Evolutionary conservation across 2,797 vertebrate species (phyloP).

Genomic region (Rhynchonycteris naso): DNA sequence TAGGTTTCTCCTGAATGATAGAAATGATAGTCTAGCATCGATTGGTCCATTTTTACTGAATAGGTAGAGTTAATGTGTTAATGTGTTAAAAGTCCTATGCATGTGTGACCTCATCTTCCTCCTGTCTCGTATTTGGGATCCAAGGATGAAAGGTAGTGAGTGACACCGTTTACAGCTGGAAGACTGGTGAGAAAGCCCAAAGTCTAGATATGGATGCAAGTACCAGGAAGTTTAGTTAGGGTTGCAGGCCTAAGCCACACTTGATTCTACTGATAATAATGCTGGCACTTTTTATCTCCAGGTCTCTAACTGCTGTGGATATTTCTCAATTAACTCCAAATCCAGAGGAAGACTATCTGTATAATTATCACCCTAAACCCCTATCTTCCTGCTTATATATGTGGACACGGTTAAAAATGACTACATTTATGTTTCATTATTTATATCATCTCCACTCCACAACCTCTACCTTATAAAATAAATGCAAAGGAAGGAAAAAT

Average conservation of each 20-base stretch:
- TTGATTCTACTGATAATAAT: neutral
- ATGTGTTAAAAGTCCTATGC: neutral
- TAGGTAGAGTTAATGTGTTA: neutral
- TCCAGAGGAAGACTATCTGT: neutral
- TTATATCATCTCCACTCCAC: neutral
- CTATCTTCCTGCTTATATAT: neutral
- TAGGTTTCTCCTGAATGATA: neutral
- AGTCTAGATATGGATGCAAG: neutral
- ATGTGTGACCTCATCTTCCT: neutral
- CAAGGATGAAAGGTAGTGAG: neutral
- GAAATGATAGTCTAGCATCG: neutral
- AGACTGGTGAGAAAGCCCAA: neutral
- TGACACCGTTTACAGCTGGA: neutral
- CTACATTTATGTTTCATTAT: neutral
- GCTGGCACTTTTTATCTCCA: neutral
- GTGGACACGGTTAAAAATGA: neutral
- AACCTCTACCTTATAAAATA: constrained; percentile 33
- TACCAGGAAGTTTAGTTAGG: neutral
- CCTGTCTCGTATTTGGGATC: neutral
- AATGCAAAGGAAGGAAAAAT: constrained; percentile 17
- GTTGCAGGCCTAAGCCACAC: neutral
- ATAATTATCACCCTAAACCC: neutral
- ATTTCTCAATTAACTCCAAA: constrained; percentile 13
- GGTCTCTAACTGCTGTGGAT: neutral
- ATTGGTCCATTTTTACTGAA: neutral